A percentile compares a stretch with the other conserved stretches of the same genome.
phyloP scores from a whole-genome alignment of 2,113 vertebrate genomes.

The Laticauda laticaudata region DNA sequence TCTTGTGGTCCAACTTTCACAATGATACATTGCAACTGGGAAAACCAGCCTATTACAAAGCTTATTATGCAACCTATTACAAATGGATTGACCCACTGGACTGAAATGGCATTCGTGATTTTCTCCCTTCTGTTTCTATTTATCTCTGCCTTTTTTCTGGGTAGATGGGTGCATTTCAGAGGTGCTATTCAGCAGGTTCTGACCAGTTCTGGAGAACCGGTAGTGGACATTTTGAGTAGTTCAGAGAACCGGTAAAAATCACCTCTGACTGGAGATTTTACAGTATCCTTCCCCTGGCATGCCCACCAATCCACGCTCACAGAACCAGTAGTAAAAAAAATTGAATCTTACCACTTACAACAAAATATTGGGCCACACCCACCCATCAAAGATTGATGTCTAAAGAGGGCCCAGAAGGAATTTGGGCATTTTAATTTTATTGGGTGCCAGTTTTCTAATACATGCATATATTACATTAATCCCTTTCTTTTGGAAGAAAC shows the following conservation, averaged over 20 bases:
- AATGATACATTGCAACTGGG: too few relatives aligned
- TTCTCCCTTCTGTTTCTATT: neutral
- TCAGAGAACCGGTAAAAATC: too few relatives aligned
- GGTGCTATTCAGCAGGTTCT: too few relatives aligned
- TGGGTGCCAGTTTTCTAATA: neutral
- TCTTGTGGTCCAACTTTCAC: too few relatives aligned
- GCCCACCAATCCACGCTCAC: too few relatives aligned
- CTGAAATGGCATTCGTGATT: neutral
- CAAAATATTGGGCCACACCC: neutral
- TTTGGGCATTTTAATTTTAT: neutral
- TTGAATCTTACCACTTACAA: neutral
- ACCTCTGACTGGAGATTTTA: too few relatives aligned
- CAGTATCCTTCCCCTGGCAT: too few relatives aligned
- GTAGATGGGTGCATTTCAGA: neutral
- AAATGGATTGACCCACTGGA: neutral
- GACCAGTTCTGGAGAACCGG: too few relatives aligned
- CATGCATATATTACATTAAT: neutral
- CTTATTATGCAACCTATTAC: neutral
- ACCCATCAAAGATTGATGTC: neutral
- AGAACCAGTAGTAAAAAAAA: too few relatives aligned
- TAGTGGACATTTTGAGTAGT: too few relatives aligned
- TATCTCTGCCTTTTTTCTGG: neutral
- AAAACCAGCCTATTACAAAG: too few relatives aligned
- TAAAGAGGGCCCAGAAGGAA: neutral
- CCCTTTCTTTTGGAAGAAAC: neutral